phyloP scores from a whole-genome alignment of 2,888 invertebrate genomes.

The Eupsilia transversa region DNA sequence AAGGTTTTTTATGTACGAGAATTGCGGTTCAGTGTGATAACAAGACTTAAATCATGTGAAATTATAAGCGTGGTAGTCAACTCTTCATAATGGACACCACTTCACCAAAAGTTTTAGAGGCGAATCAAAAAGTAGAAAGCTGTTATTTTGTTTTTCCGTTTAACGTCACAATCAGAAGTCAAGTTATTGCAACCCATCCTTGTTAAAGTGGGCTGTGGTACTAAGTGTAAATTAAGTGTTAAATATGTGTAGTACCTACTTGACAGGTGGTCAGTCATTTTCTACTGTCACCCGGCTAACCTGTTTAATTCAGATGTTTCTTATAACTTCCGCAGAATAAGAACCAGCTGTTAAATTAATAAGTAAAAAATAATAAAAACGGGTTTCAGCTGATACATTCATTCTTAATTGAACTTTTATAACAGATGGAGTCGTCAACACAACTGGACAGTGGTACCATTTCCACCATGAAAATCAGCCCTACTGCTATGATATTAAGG shows the following conservation, averaged over 20 bases:
- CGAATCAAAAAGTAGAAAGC: neutral
- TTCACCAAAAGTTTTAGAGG: neutral
- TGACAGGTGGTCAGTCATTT: slow-evolving; percentile 44
- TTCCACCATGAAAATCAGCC: too few relatives aligned
- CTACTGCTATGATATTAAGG: too few relatives aligned
- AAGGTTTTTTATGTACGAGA: too few relatives aligned
- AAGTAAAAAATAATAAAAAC: slow-evolving; percentile 1
- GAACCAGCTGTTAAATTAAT: slow-evolving; percentile 24
- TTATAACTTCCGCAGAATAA: slow-evolving; percentile 23
- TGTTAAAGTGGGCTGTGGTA: neutral
- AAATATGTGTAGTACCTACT: neutral
- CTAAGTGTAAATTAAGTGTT: neutral
- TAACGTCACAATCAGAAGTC: neutral
- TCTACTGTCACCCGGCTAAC: slow-evolving; percentile 18
- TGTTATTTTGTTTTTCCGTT: neutral
- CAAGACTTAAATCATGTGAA: too few relatives aligned
- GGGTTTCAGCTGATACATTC: neutral
- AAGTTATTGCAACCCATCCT: neutral
- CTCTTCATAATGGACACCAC: neutral
- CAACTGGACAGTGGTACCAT: too few relatives aligned
- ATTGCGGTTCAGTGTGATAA: too few relatives aligned
- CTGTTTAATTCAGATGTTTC: slow-evolving; percentile 22
- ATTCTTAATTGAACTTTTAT: neutral
- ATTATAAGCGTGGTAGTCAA: too few relatives aligned
- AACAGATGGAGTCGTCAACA: neutral